Evolutionary conservation across 2,113 vertebrate genomes (phyloP), one percentile per base, ranked within the genome.

Genomic region (Seriola dumerili): DNA sequence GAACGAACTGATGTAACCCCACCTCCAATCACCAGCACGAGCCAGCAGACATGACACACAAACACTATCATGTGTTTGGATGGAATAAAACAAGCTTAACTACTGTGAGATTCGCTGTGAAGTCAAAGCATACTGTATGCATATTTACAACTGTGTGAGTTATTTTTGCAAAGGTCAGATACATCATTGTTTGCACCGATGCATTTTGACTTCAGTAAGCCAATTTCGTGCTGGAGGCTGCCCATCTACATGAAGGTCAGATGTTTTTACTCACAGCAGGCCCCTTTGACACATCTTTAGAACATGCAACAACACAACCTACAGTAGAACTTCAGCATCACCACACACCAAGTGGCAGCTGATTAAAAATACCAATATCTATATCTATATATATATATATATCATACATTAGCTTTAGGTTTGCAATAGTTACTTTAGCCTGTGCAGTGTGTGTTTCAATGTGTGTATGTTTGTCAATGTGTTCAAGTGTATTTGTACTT

Each of bases 1-100:
- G 70, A 82, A 84, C 17, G 2, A 88, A 81, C 72, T 73, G 54
- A 75, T 69, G 32, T 71, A 83, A 80, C 79, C 68, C 64, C 42
- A 58, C 12, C 73, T 87, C 73, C 57, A 76, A 78, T 80, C 70
- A 78, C 17, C 46, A 81, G 34, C 36, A 59, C 14, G 29, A 65
- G 55, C 52, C 66, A 52, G 36, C 54, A 76, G 23, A 72, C 61
- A 81, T 61, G 62, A 71, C 23, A 64, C 69, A 36, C 38, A 48
- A 25, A 78, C 21, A 72, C 55, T 69, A 17, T 17, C 29, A 77
- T 12, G 81, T 48, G 67, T 10, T 29, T 29, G 29, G 2, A 55
- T 34, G 14, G 19, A 11, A 1, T 25, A 8, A 52, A 52, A 21
- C 0, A 25, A 52, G 10, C 64, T 81, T 25, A 64, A 63, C 65